Percentiles rank a stretch among this genome's conserved stretches.
phyloP scores from a whole-genome alignment of 2,113 vertebrate species.

The Furnarius figulus region DNA sequence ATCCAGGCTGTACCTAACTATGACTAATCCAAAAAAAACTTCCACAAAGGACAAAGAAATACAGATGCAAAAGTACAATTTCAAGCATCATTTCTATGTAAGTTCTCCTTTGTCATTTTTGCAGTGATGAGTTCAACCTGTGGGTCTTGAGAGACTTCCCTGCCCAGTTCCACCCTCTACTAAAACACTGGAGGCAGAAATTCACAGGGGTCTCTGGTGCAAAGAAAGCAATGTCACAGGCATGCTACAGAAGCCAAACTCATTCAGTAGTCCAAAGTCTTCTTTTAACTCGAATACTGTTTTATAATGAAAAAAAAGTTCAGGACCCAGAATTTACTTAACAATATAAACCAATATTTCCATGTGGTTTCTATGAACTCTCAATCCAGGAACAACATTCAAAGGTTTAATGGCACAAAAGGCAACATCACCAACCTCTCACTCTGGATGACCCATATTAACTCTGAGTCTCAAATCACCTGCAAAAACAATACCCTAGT shows the following conservation, averaged over 20 bases:
- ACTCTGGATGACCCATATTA: not conserved
- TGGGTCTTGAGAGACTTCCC: not conserved
- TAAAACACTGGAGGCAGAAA: not conserved
- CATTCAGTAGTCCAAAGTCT: not conserved
- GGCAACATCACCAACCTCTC: not conserved
- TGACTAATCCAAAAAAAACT: not conserved
- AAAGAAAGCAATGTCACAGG: not conserved
- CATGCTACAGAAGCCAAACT: not conserved
- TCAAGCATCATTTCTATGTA: not conserved
- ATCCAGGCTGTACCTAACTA: not conserved
- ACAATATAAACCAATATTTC: not conserved
- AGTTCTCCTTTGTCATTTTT: not conserved
- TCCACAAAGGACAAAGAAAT: not conserved
- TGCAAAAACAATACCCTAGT: not conserved
- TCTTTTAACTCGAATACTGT: not conserved
- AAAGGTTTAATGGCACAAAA: not conserved
- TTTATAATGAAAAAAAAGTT: not conserved
- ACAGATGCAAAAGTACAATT: not conserved
- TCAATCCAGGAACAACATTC: not conserved
- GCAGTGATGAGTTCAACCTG: not conserved
- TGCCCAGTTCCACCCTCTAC: not conserved
- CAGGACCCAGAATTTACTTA: not conserved
- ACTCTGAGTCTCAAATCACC: not conserved
- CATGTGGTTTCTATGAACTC: not conserved
- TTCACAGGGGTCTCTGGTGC: not conserved